Evolutionary conservation across 2,797 vertebrate species (phyloP), one percentile per base, ranked within the genome.

Genomic region (Gambelia wislizenii): DNA sequence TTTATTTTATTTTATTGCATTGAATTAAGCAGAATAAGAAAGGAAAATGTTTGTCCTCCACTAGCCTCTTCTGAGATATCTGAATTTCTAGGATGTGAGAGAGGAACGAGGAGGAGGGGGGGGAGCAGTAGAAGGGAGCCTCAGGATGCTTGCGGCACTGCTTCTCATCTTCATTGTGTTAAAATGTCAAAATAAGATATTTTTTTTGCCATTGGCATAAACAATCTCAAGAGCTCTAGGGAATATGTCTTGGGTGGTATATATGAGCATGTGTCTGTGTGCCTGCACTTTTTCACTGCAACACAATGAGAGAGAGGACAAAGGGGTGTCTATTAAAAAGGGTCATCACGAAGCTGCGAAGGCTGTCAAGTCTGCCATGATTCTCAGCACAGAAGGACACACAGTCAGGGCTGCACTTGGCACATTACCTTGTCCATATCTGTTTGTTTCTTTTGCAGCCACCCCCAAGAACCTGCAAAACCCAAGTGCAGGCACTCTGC

Each of bases 141-240:
- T 30, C 18, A 59, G 88, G 77, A 84, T 0, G 2, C 91, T 93
- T 69, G 49, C 75, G 93, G 92, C 86, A 93, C 72, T 88, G 75
- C 12, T 52, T 83, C 91, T 93, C 91, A 82, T 72, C 47, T 85
- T 82, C 79, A 42, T 67, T 87, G 89, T 89, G 91, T 39, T 93
- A 91, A 95, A 95, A 95, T 91, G 91, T 95, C 91, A 93, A 89
- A 89, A 93, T 74, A 92, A 83, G 88, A 91, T 83, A 89, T 94
- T 94, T 93, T 83, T 90, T 94, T 94, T 93, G 94, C 95, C 93
- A 91, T 42, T 27, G 64, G 93, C 93, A 93, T 91, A 94, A 95
- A 93, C 91, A 94, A 87, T 93, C 92, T 89, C 84, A 90, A 87
- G 72, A 83, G 74, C 93, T 94, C 90, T 69, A 83, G 94, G 90